Percentiles rank a stretch among this genome's conserved stretches.
phyloP scores from a whole-genome alignment of 2,888 invertebrate species.

The Nemotelus nigrinus region DNA sequence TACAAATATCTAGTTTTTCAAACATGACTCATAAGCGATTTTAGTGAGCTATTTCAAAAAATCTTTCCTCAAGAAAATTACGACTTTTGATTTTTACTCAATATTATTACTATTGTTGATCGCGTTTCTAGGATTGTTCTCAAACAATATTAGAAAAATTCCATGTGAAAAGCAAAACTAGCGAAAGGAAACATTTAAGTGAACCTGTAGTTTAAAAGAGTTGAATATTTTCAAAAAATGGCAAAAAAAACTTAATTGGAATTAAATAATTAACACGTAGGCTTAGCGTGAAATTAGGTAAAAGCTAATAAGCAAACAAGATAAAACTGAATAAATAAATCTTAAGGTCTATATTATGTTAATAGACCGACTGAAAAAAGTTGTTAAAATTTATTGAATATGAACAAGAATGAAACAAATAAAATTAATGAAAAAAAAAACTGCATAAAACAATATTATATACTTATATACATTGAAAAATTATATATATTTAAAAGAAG shows the following conservation, averaged over 20 bases:
- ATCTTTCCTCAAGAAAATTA: no score
- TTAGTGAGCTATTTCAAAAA: no score
- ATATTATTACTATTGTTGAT: no score
- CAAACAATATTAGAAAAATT: no score
- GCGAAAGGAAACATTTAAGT: no score
- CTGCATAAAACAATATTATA: conserved; percentile 41
- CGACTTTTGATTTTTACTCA: no score
- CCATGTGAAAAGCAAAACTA: no score
- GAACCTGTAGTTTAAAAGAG: no score
- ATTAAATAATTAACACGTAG: conserved; percentile 24
- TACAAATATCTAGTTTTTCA: no score
- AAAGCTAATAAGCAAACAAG: conserved; percentile 6
- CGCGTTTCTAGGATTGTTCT: no score
- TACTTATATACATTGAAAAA: conserved; percentile 28
- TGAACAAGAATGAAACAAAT: not conserved
- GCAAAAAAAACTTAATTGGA: conserved; percentile 4
- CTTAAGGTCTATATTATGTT: conserved; percentile 50
- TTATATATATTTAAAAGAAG: conserved; percentile 35
- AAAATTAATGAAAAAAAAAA: conserved; percentile 1
- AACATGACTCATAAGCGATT: no score
- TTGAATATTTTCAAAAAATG: not conserved
- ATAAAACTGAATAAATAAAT: conserved; percentile 9
- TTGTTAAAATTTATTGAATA: conserved; percentile 50
- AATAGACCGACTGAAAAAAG: conserved; percentile 51
- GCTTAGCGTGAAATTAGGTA: conserved; percentile 31